Evolutionary conservation across 2,888 invertebrate species (phyloP).

Genomic region (Congeria kusceri): DNA sequence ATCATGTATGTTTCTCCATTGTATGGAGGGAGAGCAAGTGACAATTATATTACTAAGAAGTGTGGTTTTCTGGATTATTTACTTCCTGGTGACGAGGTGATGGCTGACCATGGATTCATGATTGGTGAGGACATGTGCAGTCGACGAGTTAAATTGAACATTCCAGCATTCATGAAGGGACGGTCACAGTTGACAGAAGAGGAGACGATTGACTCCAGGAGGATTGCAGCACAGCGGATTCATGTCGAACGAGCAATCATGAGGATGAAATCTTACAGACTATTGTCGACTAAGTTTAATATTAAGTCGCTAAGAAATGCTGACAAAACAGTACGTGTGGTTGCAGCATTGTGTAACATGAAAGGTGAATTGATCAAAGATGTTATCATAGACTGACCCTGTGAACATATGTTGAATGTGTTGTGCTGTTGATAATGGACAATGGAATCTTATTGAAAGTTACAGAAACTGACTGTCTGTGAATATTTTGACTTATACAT

Average conservation of each 20-base stretch:
- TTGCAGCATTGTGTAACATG: background rate
- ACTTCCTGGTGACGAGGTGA: constrained; percentile 34
- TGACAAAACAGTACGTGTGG: background rate
- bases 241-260: constrained; percentile 38
- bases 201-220: constrained; percentile 19
- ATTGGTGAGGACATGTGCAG: constrained; percentile 24
- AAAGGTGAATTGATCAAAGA: background rate
- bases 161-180: constrained; percentile 23
- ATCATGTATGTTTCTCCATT: background rate
- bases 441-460: no score
- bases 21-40: background rate
- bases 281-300: constrained; percentile 12
- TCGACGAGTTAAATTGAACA: background rate
- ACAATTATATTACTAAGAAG: background rate
- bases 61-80: constrained; percentile 13
- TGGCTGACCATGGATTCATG: constrained; percentile 31
- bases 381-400: background rate
- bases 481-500: no score
- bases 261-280: constrained; percentile 19
- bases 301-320: background rate
- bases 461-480: no score
- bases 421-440: no score
- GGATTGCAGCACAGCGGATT: constrained; percentile 25
- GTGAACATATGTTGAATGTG: no score
- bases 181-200: constrained; percentile 11